Evolutionary conservation across 35 echinoderm and acorn worm genomes (phyloP), one percentile per base, ranked within the genome.

Genomic region (Lytechinus variegatus): DNA sequence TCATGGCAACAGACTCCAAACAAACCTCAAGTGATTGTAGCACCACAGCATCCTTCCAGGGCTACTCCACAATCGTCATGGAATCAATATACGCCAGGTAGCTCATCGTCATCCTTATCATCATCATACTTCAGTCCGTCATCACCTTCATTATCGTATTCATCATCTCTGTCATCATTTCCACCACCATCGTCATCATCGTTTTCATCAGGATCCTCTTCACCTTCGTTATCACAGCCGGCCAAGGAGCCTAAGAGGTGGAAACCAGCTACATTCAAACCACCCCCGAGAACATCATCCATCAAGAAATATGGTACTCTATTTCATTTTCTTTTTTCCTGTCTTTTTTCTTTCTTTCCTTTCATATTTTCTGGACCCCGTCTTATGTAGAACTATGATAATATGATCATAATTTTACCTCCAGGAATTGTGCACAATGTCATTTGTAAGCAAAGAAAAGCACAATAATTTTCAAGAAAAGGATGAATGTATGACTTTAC

Each of bases 201-300:
- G 0, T 27, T 54, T 55, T 14, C 52, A 8, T 5, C 92, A 93
- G 51, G 13, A 11, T 93, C 54, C 27, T 93, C 92, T 27, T 54
- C 52, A 28, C 10, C 92, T 11, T 27, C 92, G 28, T 55, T 54
- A 10, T 57, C 4, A 5, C 29, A 27, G 1, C 8, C 52, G 54
- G 52, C 10, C 53, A n/a, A 57, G 92, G 10, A 12, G 56, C 28
- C 27, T 24, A 93, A 93, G 16, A 54, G n/a, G 53, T 93, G 92
- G 92, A 93, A 93, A 93, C 92, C 92, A n/a, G 92, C 92, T 9
- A 93, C n/a, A 5, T 93, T 53, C 53, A 33, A 93, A 55, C 92
- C 92, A 24, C 92, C 92, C 16, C 92, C 92, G 0, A 90, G 88
- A 52, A 52, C 88, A 14, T 90, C 88, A 52, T 90, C 88, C 52